Percentiles rank a stretch among this genome's conserved stretches.
Conservation (phyloP, 1,140 invertebrate genomes). For the Magallana ariakensis region DNA sequence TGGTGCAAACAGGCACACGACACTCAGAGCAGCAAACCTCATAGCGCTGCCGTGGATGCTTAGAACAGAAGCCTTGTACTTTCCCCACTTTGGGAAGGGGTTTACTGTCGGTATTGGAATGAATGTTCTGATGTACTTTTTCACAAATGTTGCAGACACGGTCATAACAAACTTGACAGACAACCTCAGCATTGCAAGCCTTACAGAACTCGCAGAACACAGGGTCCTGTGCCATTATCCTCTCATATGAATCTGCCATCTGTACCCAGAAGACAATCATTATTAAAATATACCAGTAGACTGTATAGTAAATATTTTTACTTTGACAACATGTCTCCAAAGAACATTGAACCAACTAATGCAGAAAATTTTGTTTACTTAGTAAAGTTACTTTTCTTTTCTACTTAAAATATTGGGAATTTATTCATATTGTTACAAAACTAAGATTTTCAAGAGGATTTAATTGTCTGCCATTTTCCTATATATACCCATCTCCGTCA, state of each 20-base stretch:
- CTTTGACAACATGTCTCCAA: no score
- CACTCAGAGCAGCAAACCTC: constrained; percentile 11
- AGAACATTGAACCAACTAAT: no score
- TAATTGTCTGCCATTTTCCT: no score
- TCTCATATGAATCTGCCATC: background rate
- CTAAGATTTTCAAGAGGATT: no score
- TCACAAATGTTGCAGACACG: background rate
- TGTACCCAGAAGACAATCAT: background rate
- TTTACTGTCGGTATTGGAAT: background rate
- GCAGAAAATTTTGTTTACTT: no score
- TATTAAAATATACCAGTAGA: no score
- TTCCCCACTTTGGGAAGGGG: background rate
- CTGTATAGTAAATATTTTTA: no score
- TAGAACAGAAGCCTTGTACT: background rate
- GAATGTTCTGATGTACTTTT: constrained; percentile 2
- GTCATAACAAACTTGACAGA: background rate
- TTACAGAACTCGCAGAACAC: background rate
- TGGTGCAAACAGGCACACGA: background rate
- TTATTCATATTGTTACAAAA: no score
- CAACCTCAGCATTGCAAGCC: background rate
- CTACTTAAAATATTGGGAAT: no score
- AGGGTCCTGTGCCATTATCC: background rate
- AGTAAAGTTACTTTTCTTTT: no score
- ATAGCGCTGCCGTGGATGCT: background rate
- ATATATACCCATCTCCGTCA: no score